Percentiles rank a stretch among this genome's conserved stretches.
phyloP scores from a whole-genome alignment of 2,797 vertebrate genomes.

The Platyrinchus mystaceus region DNA sequence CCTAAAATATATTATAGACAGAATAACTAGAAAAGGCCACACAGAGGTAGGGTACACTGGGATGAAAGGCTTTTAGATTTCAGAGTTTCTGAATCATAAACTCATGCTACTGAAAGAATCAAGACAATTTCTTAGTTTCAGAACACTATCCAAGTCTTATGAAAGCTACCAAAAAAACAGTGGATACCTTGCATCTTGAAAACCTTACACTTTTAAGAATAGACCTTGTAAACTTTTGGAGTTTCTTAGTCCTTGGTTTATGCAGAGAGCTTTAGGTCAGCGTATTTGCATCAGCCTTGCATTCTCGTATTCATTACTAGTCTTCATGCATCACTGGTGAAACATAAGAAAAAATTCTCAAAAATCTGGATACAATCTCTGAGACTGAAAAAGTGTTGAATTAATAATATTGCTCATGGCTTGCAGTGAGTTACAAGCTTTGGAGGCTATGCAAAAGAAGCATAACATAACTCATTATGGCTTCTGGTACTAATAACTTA shows the following conservation, averaged over 20 bases:
- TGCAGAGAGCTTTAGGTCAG: neutral
- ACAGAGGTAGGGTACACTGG: neutral
- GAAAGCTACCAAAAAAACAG: neutral
- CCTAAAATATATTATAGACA: constrained; percentile 23
- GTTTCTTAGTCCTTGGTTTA: neutral
- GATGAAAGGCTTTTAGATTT: neutral
- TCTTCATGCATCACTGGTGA: constrained; percentile 57
- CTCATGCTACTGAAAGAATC: neutral
- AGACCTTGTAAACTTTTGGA: neutral
- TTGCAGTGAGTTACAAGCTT: constrained; percentile 66
- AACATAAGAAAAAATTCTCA: constrained; percentile 49
- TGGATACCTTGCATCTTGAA: neutral
- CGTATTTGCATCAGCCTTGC: constrained; percentile 35
- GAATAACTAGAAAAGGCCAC: neutral
- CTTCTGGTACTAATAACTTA: constrained; percentile 70
- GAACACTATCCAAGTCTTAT: neutral
- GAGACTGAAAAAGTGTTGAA: constrained; percentile 60
- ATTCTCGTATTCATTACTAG: constrained; percentile 38
- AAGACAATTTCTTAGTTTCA: neutral
- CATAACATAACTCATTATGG: constrained; percentile 67
- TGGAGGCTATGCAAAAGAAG: constrained; percentile 54
- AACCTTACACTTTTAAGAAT: neutral
- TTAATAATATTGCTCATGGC: constrained; percentile 60
- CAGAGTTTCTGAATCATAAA: neutral
- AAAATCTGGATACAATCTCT: constrained; percentile 53